These are phyloP conservation scores for Chionoecetes opilio DNA, from an alignment of 1,140 invertebrate genomes.

Conservation along the genomic window DNA sequence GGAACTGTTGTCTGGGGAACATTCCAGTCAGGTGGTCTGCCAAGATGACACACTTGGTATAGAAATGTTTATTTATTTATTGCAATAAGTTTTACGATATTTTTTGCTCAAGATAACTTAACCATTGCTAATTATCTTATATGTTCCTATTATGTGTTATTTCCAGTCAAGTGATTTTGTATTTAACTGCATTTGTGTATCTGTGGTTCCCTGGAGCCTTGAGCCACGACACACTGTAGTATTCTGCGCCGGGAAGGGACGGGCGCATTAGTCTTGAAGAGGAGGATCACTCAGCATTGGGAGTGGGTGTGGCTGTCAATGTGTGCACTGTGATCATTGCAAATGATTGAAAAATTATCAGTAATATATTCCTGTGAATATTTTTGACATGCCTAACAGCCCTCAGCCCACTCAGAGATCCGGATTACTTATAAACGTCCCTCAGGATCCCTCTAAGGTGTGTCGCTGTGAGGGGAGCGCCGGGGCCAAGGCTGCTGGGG, in stretches of 20 bases:
- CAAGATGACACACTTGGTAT: slow-evolving; percentile 32
- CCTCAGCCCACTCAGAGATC: no score
- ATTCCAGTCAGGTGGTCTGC: slow-evolving; percentile 58
- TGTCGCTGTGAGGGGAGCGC: neutral
- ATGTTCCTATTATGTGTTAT: slow-evolving; percentile 52
- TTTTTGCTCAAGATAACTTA: slow-evolving; percentile 59
- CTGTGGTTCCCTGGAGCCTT: neutral
- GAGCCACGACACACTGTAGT: slow-evolving; percentile 23
- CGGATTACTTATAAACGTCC: no score
- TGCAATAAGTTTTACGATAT: slow-evolving; percentile 37
- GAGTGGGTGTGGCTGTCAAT: no score
- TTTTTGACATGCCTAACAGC: no score
- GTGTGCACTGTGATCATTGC: no score
- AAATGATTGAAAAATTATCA: no score
- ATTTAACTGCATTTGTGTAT: neutral
- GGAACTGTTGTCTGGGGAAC: slow-evolving; percentile 16
- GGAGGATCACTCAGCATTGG: neutral
- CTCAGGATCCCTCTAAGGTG: neutral
- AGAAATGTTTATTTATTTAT: slow-evolving; percentile 45
- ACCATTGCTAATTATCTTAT: slow-evolving; percentile 22
- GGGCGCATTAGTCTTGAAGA: neutral
- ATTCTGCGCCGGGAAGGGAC: neutral
- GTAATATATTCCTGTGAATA: no score
- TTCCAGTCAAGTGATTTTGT: slow-evolving; percentile 22
- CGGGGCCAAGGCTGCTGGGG: neutral